A percentile compares a stretch with the other conserved stretches of the same genome.
Evolutionary conservation across 2,113 vertebrate species (phyloP).

Genomic region (Acrocephalus kingi): DNA sequence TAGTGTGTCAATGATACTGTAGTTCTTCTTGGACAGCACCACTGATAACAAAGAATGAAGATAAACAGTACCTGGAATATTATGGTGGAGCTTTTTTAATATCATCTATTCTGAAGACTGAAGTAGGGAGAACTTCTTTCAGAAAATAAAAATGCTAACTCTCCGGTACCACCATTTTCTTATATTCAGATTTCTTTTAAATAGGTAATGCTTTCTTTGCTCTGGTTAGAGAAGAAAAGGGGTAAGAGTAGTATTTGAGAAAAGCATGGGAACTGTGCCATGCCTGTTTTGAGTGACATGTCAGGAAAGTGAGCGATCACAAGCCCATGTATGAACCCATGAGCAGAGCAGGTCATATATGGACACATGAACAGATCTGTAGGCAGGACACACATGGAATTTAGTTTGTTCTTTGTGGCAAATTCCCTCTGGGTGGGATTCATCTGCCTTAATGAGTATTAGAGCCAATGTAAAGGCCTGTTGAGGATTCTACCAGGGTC

Average conservation of each 20-base stretch:
- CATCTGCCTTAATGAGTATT: not conserved
- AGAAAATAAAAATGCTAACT: not conserved
- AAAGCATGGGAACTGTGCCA: not conserved
- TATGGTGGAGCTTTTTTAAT: not conserved
- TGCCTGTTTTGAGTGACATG: accelerated
- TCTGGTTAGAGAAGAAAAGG: not conserved
- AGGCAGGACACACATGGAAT: not conserved
- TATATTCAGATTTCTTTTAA: not conserved
- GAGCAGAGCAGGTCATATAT: not conserved
- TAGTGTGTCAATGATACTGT: not conserved
- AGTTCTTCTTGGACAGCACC: not conserved
- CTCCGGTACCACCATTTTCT: not conserved
- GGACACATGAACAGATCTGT: not conserved
- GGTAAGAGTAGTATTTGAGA: not conserved
- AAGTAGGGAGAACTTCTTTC: not conserved
- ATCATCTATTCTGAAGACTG: not conserved
- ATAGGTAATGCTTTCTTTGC: not conserved
- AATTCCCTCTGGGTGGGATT: not conserved
- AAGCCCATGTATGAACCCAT: accelerated
- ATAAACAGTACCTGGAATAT: not conserved
- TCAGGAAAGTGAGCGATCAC: not conserved
- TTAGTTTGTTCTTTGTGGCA: not conserved
- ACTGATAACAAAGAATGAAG: not conserved
- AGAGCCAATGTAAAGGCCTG: not conserved
- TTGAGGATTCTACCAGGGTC: not conserved